Percentiles rank a stretch among this genome's conserved stretches.
Evolutionary conservation across 1,140 invertebrate species (phyloP).

Genomic region (Ooceraea biroi): DNA sequence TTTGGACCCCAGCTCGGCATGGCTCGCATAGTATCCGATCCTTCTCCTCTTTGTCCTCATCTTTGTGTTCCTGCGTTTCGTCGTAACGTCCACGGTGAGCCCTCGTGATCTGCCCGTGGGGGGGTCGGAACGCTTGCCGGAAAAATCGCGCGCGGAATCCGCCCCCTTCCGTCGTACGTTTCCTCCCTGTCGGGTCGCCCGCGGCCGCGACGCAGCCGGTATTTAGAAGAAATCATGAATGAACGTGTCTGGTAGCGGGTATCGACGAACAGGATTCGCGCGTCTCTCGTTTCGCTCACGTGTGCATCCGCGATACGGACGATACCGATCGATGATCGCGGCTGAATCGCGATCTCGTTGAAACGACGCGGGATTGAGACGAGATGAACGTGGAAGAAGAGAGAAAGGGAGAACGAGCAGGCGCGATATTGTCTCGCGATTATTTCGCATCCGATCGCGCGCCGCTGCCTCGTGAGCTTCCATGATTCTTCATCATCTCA

Average conservation of each 20-base stretch:
- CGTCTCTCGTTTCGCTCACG: conserved; percentile 7
- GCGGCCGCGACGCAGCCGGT: neutral
- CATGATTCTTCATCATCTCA: conserved; percentile 44
- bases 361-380: neutral
- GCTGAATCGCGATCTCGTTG: conserved; percentile 16
- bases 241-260: neutral
- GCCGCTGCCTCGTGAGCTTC: conserved; percentile 24
- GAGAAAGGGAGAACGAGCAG: neutral
- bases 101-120: neutral
- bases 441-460: conserved; percentile 21
- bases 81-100: neutral
- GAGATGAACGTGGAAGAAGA: neutral
- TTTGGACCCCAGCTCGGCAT: neutral
- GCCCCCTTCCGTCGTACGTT: conserved; percentile 49
- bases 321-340: neutral
- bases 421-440: conserved; percentile 43
- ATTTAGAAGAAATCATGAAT: conserved; percentile 66
- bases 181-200: conserved; percentile 20
- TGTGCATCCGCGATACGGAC: neutral
- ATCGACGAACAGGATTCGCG: neutral
- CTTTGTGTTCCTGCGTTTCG: neutral
- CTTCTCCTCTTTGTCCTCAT: neutral
- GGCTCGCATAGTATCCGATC: conserved; percentile 20
- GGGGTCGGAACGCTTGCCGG: neutral
- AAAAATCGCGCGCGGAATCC: conserved; percentile 54